These are phyloP conservation scores for Actenoides lindsayi DNA, from an alignment of 2,113 vertebrate species.

Conservation along the genomic window DNA sequence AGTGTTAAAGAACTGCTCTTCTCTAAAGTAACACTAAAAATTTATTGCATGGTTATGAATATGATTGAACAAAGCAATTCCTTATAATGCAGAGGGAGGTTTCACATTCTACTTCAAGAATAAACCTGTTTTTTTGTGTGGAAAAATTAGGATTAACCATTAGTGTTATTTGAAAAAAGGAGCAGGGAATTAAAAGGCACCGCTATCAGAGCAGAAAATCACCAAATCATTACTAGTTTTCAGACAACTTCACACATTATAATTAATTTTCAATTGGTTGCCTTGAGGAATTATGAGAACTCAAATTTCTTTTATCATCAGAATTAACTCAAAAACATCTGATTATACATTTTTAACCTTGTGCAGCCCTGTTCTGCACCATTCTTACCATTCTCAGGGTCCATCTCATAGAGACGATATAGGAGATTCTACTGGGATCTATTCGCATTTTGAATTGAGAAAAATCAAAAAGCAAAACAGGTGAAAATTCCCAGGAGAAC, in stretches of 20 bases:
- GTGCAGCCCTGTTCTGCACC: not conserved
- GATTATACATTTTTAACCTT: not conserved
- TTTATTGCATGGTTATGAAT: not conserved
- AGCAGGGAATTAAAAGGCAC: not conserved
- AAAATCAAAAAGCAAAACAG: not conserved
- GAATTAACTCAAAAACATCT: not conserved
- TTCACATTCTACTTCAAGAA: not conserved
- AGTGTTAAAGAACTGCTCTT: not conserved
- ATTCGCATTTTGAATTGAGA: not conserved
- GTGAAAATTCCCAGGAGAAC: not conserved
- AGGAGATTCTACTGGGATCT: not conserved
- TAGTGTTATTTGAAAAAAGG: not conserved
- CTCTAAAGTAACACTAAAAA: not conserved
- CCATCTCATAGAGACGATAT: accelerated
- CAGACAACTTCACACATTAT: not conserved
- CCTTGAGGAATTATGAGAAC: not conserved
- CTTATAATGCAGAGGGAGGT: not conserved
- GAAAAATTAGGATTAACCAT: not conserved
- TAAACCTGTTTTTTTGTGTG: not conserved
- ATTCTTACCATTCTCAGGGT: not conserved
- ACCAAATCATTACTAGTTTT: not conserved
- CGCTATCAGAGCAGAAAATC: not conserved
- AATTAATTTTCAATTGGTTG: not conserved
- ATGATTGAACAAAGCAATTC: not conserved
- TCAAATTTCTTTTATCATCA: not conserved